A percentile compares a stretch with the other conserved stretches of the same genome.
These are phyloP conservation scores for Psix sp. DNA, from an alignment of 1,140 invertebrate species.

Conservation along the genomic window DNA sequence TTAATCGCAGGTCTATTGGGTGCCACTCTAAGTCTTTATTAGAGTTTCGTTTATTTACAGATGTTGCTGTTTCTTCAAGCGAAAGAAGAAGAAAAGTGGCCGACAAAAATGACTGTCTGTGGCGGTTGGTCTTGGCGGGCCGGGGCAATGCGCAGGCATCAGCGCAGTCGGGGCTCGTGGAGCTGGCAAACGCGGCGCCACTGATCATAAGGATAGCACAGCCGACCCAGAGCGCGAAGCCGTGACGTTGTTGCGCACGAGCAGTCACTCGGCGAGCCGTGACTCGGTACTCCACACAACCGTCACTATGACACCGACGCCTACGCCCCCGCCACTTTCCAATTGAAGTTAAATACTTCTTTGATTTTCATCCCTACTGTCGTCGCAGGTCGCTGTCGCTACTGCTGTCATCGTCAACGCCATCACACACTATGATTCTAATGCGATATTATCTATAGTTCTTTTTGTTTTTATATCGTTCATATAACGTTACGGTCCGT, in stretches of 20 bases:
- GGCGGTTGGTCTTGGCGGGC: slow-evolving; percentile 69
- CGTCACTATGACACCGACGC: slow-evolving; percentile 70
- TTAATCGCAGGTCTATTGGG: slow-evolving; percentile 4
- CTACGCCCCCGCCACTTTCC: slow-evolving; percentile 69
- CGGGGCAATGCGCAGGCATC: slow-evolving; percentile 71
- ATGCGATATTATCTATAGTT: slow-evolving; percentile 56
- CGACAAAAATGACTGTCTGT: slow-evolving; percentile 86
- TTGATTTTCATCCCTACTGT: slow-evolving; percentile 36
- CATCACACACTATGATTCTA: slow-evolving; percentile 28
- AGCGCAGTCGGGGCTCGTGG: slow-evolving; percentile 60
- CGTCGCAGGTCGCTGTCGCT: slow-evolving; percentile 6
- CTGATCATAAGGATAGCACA: slow-evolving; percentile 46
- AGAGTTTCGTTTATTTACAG: slow-evolving; percentile 83
- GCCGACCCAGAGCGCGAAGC: slow-evolving; percentile 81
- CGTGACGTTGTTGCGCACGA: slow-evolving; percentile 81
- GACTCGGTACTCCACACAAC: slow-evolving; percentile 80
- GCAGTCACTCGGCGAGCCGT: slow-evolving; percentile 82
- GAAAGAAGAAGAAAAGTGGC: slow-evolving; percentile 95
- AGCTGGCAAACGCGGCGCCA: slow-evolving; percentile 46
- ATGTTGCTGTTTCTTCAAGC: slow-evolving; percentile 97
- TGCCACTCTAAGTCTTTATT: slow-evolving; percentile 76
- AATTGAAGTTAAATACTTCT: slow-evolving; percentile 62
- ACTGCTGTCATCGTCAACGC: slow-evolving; percentile 42
- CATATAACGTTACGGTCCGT: slow-evolving; percentile 11
- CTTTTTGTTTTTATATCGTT: slow-evolving; percentile 16